Percentiles rank a stretch among this genome's conserved stretches.
phyloP scores from a whole-genome alignment of 1,140 invertebrate genomes.

The Scaptomyza hsui region DNA sequence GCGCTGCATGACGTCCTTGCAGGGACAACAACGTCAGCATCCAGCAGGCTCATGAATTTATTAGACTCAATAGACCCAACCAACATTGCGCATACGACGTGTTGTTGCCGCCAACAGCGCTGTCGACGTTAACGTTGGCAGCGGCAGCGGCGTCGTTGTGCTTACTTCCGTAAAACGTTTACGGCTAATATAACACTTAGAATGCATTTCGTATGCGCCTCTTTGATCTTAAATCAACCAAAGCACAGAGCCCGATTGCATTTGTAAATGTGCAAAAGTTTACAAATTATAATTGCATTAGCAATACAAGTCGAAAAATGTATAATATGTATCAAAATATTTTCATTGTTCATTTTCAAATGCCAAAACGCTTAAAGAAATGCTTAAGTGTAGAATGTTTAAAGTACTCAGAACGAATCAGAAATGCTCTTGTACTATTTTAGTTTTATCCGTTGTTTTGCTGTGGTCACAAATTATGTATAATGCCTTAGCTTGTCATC shows the following conservation, averaged over 20 bases:
- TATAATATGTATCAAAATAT: conserved; percentile 39
- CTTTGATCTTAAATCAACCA: conserved; percentile 52
- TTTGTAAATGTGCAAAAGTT: conserved; percentile 23
- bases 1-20: conserved; percentile 44
- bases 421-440: conserved; percentile 16
- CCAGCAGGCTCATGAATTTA: conserved; percentile 27
- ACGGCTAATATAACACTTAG: conserved; percentile 58
- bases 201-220: conserved; percentile 57
- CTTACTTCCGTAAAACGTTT: conserved; percentile 39
- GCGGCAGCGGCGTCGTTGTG: conserved; percentile 28
- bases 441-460: too few species aligned
- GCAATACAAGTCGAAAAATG: conserved; percentile 12
- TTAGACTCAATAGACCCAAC: not conserved
- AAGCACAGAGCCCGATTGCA: conserved; percentile 1
- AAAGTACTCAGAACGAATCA: not conserved
- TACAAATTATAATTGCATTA: not conserved
- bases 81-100: conserved; percentile 56
- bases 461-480: too few species aligned
- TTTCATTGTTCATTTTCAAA: conserved; percentile 40
- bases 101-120: conserved; percentile 5
- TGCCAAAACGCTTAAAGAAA: not conserved
- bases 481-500: too few species aligned
- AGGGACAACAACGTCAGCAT: conserved; percentile 58
- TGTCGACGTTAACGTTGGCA: conserved; percentile 18
- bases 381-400: not conserved